Percentiles rank a stretch among this genome's conserved stretches.
Evolutionary conservation across 2,888 invertebrate species (phyloP).

Genomic region (Troides helena): DNA sequence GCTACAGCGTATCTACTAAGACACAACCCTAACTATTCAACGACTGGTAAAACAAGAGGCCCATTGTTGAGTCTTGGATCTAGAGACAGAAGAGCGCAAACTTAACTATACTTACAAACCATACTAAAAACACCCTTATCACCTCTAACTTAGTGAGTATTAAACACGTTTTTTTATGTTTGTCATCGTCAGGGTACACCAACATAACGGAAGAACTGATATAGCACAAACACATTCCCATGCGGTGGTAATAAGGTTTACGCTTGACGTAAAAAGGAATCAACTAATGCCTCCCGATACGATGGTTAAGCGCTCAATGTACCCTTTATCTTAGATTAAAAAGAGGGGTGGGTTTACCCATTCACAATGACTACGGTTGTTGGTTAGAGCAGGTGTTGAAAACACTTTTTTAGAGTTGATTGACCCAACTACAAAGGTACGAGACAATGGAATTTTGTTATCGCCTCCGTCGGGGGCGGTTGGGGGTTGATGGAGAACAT

Average conservation of each 20-base stretch:
- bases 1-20: slow-evolving; percentile 31
- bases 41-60: slow-evolving; percentile 74
- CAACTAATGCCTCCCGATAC: slow-evolving; percentile 49
- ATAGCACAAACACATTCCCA: slow-evolving; percentile 21
- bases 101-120: slow-evolving; percentile 30
- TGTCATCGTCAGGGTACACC: slow-evolving; percentile 41
- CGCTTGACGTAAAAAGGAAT: slow-evolving; percentile 29
- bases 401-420: slow-evolving; percentile 34
- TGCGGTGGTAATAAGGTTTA: slow-evolving; percentile 24
- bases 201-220: slow-evolving; percentile 33
- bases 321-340: slow-evolving; percentile 78
- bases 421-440: slow-evolving; percentile 30
- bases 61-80: slow-evolving; percentile 71
- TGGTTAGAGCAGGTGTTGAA: slow-evolving; percentile 44
- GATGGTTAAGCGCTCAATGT: slow-evolving; percentile 75
- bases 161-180: slow-evolving; percentile 34
- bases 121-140: slow-evolving; percentile 40
- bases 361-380: slow-evolving; percentile 39
- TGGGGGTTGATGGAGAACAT: not conserved
- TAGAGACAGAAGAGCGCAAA: slow-evolving; percentile 58
- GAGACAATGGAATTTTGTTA: slow-evolving; percentile 31
- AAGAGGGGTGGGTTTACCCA: slow-evolving; percentile 57
- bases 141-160: not conserved
- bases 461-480: slow-evolving; percentile 12
- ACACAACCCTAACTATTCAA: slow-evolving; percentile 49